These are phyloP conservation scores for Heliconius congener DNA, from an alignment of 1,140 invertebrate species.

Conservation along the genomic window DNA sequence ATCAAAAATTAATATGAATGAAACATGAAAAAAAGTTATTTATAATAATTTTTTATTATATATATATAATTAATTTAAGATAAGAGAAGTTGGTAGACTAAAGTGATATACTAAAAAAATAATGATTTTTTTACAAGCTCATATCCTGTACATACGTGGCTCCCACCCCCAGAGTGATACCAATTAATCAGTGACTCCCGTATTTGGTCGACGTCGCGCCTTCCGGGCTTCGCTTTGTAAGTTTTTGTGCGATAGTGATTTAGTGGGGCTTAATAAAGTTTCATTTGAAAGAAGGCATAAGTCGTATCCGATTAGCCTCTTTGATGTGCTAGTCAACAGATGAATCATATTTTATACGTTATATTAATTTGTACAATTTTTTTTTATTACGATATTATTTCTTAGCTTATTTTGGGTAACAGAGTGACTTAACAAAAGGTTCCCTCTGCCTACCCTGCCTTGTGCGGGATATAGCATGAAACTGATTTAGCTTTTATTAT, in stretches of 20 bases:
- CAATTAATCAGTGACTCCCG: constrained; percentile 70
- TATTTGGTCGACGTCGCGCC: constrained; percentile 50
- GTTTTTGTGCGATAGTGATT: constrained; percentile 48
- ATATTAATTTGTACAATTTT: not conserved
- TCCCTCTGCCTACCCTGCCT: no score
- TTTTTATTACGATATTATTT: no score
- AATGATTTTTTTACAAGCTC: not conserved
- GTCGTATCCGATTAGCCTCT: constrained; percentile 29
- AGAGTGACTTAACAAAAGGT: no score
- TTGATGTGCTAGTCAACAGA: constrained; percentile 20
- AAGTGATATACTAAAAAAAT: not conserved
- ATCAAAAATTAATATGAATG: no score
- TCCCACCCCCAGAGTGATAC: constrained; percentile 47
- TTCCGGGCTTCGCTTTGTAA: constrained; percentile 53
- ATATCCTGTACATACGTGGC: not conserved
- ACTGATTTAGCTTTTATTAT: no score
- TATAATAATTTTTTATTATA: no score
- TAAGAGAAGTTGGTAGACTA: not conserved
- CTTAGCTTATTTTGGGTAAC: no score
- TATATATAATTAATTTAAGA: not conserved
- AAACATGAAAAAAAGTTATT: no score
- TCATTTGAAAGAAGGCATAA: constrained; percentile 16
- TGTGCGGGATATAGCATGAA: no score
- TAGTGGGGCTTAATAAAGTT: constrained; percentile 38
- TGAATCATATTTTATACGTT: constrained; percentile 1